Conservation (phyloP, 2,797 vertebrate species). For the Cottoperca gobio region DNA sequence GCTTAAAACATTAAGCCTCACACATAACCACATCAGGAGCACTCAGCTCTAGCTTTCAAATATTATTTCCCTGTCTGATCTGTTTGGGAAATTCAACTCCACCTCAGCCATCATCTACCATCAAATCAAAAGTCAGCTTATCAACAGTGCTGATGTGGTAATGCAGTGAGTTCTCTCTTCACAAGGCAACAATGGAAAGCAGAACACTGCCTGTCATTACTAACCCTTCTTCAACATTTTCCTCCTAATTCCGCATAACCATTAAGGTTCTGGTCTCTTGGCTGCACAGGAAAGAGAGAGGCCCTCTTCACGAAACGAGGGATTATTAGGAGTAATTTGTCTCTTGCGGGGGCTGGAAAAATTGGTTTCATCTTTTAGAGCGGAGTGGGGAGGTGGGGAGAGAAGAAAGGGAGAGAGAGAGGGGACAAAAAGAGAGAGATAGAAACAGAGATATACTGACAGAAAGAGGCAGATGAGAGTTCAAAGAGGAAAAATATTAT, state of each 20-base stretch:
- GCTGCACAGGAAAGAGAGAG: constrained; percentile 58
- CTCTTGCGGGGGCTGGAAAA: constrained; percentile 63
- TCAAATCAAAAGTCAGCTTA: constrained; percentile 56
- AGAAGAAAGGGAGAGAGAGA: constrained; percentile 20
- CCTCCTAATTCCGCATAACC: constrained; percentile 67
- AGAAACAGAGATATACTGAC: constrained; percentile 10
- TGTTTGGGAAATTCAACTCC: constrained; percentile 50
- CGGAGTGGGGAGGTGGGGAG: constrained; percentile 32
- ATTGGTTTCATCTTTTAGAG: constrained; percentile 76
- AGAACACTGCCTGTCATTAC: constrained; percentile 60
- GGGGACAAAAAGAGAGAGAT: constrained; percentile 10
- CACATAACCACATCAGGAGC: constrained; percentile 40
- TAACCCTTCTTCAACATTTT: constrained; percentile 51
- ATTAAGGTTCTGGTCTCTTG: constrained; percentile 69
- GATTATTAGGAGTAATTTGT: constrained; percentile 84
- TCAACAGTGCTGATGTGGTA: constrained; percentile 28
- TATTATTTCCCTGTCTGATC: constrained; percentile 39
- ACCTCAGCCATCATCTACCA: constrained; percentile 43
- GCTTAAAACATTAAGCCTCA: constrained; percentile 25
- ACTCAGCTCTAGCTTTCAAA: constrained; percentile 35
- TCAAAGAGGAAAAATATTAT: background rate
- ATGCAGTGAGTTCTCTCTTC: constrained; percentile 24
- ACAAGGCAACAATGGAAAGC: constrained; percentile 62
- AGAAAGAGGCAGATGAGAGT: constrained; percentile 7
- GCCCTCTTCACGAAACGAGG: constrained; percentile 75